Conservation (phyloP, 2,888 invertebrate genomes). For the Tenthredo livida region DNA sequence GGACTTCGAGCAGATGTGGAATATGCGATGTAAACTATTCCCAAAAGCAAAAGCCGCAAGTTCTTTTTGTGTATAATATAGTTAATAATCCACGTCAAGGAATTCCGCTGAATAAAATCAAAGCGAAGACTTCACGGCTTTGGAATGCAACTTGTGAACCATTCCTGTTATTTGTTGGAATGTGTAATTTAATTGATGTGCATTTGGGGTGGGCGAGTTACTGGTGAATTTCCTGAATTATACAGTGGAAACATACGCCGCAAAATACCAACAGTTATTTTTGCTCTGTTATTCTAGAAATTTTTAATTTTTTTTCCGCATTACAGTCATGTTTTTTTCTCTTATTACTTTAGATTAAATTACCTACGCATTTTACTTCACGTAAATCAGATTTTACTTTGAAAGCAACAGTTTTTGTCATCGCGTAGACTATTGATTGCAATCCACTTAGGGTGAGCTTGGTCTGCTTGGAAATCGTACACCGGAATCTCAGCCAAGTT, state of each 20-base stretch:
- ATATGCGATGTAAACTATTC: neutral
- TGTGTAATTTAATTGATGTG: neutral
- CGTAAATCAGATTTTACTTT: neutral
- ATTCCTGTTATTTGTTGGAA: neutral
- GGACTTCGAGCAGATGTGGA: neutral
- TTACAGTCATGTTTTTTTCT: neutral
- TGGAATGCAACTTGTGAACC: neutral
- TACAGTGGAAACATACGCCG: neutral
- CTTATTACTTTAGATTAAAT: neutral
- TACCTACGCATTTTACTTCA: neutral
- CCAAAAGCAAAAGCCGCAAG: neutral
- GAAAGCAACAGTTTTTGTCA: neutral
- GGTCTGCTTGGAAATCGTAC: neutral
- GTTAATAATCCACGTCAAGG: neutral
- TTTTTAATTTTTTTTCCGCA: neutral
- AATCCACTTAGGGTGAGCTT: neutral
- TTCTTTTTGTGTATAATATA: neutral
- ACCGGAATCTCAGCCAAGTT: slow-evolving; percentile 2
- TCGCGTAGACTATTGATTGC: neutral
- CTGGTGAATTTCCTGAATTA: neutral
- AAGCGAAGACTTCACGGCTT: neutral
- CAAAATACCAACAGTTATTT: neutral
- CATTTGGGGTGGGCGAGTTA: neutral
- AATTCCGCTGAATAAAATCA: slow-evolving; percentile 19
- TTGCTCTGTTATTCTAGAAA: neutral